Evolutionary conservation across 2,113 vertebrate genomes (phyloP), one percentile per base, ranked within the genome.

Genomic region (Syngnathus typhle): DNA sequence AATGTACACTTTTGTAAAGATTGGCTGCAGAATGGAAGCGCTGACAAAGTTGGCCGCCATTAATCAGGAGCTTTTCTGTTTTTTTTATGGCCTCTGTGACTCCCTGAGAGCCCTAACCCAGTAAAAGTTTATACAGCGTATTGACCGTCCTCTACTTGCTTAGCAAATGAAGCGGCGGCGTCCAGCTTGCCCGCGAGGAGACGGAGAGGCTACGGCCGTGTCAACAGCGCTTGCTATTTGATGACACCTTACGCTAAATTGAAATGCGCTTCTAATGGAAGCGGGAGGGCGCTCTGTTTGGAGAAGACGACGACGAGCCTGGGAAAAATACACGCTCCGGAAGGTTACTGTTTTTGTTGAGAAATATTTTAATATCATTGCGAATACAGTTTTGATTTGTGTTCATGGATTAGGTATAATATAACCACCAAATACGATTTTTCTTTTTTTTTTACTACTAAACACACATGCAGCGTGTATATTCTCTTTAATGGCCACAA

Each of bases 171-270:
- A 86, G 75, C 72, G 77, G 63, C 19, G 19, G 63, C 19, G 19
- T 52, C 16, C 18, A 51, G 77, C 88, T 72, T 75, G 87, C 84
- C 73, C 27, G 27, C 2, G 41, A 72, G 81, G 65, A 84, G 80
- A 82, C 77, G 59, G 81, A 84, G 67, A 47, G 66, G 79, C 76
- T 69, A 84, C 79, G 64, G 68, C 83, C 72, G 59, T 81, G 86
- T 91, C 90, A 91, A 82, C 88, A 87, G 71, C 63, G 68, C 69
- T 76, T 85, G 83, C 81, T 72, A 52, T 84, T 83, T 78, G 82
- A 90, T 73, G 74, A 91, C 91, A 92, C 91, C 89, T 93, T 82
- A 27, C 64, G 68, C 82, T 84, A 86, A 87, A 91, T 82, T 87
- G 80, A 84, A 90, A 90, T 83, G 87, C 59, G 79, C 74, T 75